phyloP scores from a whole-genome alignment of 2,113 vertebrate genomes.

The Rhynchopsitta pachyrhyncha region DNA sequence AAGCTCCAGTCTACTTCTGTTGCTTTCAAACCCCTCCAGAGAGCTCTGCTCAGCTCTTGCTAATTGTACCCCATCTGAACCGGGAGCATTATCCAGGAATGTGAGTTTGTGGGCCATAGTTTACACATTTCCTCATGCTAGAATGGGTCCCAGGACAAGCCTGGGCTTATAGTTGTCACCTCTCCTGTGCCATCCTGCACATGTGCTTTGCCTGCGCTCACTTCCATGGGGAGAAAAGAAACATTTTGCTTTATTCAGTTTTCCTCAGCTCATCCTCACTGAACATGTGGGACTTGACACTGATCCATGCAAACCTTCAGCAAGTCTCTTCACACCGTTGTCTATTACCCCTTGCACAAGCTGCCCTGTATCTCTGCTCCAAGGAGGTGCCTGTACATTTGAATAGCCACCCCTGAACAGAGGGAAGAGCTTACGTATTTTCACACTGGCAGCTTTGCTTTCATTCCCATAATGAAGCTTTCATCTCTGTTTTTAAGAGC shows the following conservation, averaged over 20 bases:
- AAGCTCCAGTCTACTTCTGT: neutral
- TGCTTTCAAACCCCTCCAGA: neutral
- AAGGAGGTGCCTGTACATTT: neutral
- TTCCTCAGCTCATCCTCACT: neutral
- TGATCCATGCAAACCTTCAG: neutral
- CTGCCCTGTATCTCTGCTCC: neutral
- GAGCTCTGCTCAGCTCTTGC: neutral
- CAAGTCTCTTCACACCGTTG: rapidly evolving
- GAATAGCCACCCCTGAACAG: neutral
- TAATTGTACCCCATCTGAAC: neutral
- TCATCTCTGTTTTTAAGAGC: neutral
- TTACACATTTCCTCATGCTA: neutral
- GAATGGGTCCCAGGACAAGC: neutral
- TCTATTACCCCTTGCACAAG: rapidly evolving
- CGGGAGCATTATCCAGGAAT: neutral
- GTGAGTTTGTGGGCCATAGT: neutral
- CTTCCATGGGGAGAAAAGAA: neutral
- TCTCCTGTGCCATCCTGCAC: neutral
- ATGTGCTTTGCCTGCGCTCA: neutral
- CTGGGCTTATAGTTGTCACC: neutral
- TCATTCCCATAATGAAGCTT: neutral
- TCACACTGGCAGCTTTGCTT: neutral
- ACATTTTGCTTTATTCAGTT: neutral
- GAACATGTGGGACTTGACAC: neutral
- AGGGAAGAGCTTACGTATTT: neutral